Base-by-base conservation (phyloP, 1,140 invertebrate species). In the Papilio glaucus region DNA sequence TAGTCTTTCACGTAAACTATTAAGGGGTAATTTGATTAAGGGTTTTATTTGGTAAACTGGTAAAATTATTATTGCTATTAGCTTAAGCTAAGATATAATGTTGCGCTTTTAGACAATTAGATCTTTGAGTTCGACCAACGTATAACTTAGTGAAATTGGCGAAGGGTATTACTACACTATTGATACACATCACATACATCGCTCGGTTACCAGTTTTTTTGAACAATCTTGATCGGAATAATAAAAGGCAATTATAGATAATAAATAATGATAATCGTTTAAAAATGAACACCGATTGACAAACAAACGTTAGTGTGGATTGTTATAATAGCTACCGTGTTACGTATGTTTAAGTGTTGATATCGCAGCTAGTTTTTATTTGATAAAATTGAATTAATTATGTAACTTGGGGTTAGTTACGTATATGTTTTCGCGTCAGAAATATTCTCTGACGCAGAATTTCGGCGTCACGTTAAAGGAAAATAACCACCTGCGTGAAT, bases 241-340 rank as follows among this genome's bases (percentile, higher is more conserved):
- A 53, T 53, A 53, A 53, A 21, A 53, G 15, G 4, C 45, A 7
- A 24, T 53, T 21, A 53, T 24, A 8, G 18, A 53, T 21, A 3
- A 53, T 53, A 21, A 53, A 57, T 57, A 57, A 24, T 18, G 9
- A 21, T 53, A 53, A 53, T 10, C 13, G 45, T 21, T 1, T 15
- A 53, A 24, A 57, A 26, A 57, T 57, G 24, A 12, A 57, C 49
- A 26, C 5, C 10, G 1, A 4, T 26, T 0, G 49, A 57, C 49
- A 57, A 57, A 57, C 21, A 57, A 57, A 57, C 21, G 49, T 21
- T 24, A 7, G 21, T 57, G 9, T 26, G 21, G 41, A 68, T 68
- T 68, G 24, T 60, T 60, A 60, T 60, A 21, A 26, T 45, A 45
- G 29, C 63, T 68, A 68, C 63, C 24, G 63, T 26, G 45, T 68